phyloP scores from a whole-genome alignment of 2,888 invertebrate species.

The Toxonevra muliebris region DNA sequence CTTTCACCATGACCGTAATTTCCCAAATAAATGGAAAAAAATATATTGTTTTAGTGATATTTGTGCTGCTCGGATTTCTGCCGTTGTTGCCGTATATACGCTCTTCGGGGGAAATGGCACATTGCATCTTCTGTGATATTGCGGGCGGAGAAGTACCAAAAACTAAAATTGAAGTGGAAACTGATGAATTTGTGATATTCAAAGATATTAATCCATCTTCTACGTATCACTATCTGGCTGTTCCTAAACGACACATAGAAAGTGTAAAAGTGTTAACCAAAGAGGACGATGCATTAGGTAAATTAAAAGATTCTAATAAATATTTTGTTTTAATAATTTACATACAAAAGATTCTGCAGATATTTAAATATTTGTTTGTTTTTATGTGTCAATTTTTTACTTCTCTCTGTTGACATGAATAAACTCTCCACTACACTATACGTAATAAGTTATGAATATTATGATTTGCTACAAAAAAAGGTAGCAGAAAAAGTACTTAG shows the following conservation, averaged over 20 bases:
- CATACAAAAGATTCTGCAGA: too few species aligned
- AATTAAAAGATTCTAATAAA: conserved; percentile 52
- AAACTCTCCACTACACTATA: neutral
- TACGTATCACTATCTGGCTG: conserved; percentile 79
- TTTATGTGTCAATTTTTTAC: neutral
- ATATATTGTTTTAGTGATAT: conserved; percentile 30
- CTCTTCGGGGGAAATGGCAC: conserved; percentile 35
- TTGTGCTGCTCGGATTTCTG: conserved; percentile 33
- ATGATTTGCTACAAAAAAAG: too few species aligned
- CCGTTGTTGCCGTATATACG: conserved; percentile 35
- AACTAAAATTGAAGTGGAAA: conserved; percentile 74
- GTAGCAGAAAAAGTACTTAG: too few species aligned
- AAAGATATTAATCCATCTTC: conserved; percentile 85
- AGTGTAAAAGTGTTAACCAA: conserved; percentile 75
- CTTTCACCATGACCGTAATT: too few species aligned
- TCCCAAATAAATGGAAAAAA: conserved; percentile 23
- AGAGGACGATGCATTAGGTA: conserved; percentile 77
- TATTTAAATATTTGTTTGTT: neutral
- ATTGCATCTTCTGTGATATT: conserved; percentile 82
- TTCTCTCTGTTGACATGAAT: neutral
- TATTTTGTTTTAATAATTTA: too few species aligned
- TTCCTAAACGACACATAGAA: conserved; percentile 80
- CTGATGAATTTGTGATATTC: conserved; percentile 81
- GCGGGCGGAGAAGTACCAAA: conserved; percentile 68
- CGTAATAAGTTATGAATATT: too few species aligned